phyloP scores from a whole-genome alignment of 2,888 invertebrate genomes.

The Chironomus tentans region DNA sequence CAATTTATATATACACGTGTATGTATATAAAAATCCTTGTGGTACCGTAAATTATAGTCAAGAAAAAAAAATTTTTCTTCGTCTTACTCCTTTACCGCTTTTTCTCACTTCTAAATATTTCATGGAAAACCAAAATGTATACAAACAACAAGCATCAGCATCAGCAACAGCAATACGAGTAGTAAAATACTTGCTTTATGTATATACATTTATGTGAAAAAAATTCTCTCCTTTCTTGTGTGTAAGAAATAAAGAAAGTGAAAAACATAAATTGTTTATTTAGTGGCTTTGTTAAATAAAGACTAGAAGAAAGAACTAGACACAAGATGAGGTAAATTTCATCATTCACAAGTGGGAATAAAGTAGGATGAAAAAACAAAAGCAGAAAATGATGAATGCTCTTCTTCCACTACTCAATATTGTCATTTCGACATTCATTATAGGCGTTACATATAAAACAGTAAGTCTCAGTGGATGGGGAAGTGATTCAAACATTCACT shows the following conservation, averaged over 20 bases:
- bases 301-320: background rate
- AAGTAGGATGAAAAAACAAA: background rate
- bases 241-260: background rate
- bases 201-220: too few relatives aligned
- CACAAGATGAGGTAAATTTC: background rate
- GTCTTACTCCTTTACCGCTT: background rate
- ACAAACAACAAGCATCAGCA: background rate
- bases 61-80: background rate
- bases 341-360: background rate
- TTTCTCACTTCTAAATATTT: slow-evolving; percentile 17
- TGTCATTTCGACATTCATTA: too few relatives aligned
- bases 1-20: background rate
- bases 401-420: too few relatives aligned
- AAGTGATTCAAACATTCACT: too few relatives aligned
- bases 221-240: background rate
- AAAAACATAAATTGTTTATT: slow-evolving; percentile 24
- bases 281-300: slow-evolving; percentile 22
- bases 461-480: too few relatives aligned
- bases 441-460: too few relatives aligned
- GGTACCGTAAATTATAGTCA: slow-evolving; percentile 20
- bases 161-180: too few relatives aligned
- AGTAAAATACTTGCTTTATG: too few relatives aligned
- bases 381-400: background rate
- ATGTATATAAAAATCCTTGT: slow-evolving; percentile 7
- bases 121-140: slow-evolving; percentile 17